phyloP scores from a whole-genome alignment of 1,140 invertebrate species.

The Drosophila asahinai region DNA sequence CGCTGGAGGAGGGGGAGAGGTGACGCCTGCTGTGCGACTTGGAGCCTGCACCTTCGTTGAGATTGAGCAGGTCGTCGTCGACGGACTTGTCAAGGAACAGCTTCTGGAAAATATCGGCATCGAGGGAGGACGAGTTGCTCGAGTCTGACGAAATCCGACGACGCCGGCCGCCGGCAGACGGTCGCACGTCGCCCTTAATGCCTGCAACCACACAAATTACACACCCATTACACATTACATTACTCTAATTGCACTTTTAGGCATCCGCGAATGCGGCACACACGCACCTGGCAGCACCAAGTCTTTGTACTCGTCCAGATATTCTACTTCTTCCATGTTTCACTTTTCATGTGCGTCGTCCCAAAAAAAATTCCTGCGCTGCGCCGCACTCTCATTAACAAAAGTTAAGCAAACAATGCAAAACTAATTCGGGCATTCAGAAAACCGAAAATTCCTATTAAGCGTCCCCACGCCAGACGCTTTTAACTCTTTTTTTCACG shows the following conservation, averaged over 20 bases:
- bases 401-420: not conserved
- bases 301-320: conserved; percentile 75
- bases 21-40: conserved; percentile 30
- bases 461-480: not conserved
- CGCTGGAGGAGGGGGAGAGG: conserved; percentile 53
- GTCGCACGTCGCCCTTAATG: conserved; percentile 45
- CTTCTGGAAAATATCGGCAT: conserved; percentile 73
- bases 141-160: conserved; percentile 65
- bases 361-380: not conserved
- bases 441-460: not conserved
- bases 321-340: conserved; percentile 75
- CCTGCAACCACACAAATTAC: conserved; percentile 25
- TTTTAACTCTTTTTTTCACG: conserved; percentile 1
- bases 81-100: conserved; percentile 61
- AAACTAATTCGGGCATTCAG: not conserved
- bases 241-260: not conserved
- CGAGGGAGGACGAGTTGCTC: conserved; percentile 64
- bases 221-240: not conserved
- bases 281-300: conserved; percentile 66
- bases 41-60: conserved; percentile 23
- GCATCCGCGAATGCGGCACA: not conserved
- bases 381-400: conserved; percentile 3
- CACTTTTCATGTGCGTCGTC: conserved; percentile 21
- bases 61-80: conserved; percentile 55
- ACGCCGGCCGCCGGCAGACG: conserved; percentile 18